Base-by-base conservation (phyloP, 2,888 invertebrate species). In the Tenthredo scrophulariae region DNA sequence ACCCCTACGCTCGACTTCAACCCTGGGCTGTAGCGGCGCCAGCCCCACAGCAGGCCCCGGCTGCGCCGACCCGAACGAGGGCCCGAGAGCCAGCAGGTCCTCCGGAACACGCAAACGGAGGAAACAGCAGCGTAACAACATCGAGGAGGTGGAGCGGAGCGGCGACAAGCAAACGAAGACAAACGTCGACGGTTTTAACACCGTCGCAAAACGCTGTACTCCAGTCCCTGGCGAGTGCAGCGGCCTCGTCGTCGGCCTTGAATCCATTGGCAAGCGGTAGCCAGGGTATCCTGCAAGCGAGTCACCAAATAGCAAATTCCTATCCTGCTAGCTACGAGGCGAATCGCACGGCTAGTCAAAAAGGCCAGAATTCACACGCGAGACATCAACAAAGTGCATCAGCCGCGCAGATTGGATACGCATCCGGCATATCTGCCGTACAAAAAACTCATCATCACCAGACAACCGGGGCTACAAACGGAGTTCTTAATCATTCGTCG, bases 21-120 rank as follows among this genome's bases (percentile, higher is more conserved):
- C 85, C 85, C 37, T 85, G 85, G 85, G 85, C 85, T 10, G 75
- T 75, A n/a, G 65, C 80, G 18, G 80, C 70, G 29, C 85, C 85
- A n/a, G 37, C 85, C 15, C 85, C 85, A 15, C 85, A 80, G 33
- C 85, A 85, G 37, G 85, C 85, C 18, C 79, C 85, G 22, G 80
- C 70, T 33, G 85, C 80, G 13, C 85, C 85, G n/a, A 85, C 85
- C 6, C 50, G 85, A 50, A 85, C 85, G 79, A 62, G 80, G 54
- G 85, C 85, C 10, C 18, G 79, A 46, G 85, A 85, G n/a, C 85
- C 85, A 7, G 85, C 80, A 2, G 85, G 85, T 33, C 79, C 70
- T 13, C 85, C 85, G 10, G 85, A 85, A 67, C 85, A 85, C 40
- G 85, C 85, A 22, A 65, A 83, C 82, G 82, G 82, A 13, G 82